Evolutionary conservation across 2,888 invertebrate genomes (phyloP), one percentile per base, ranked within the genome.

Genomic region (Tetragonula carbonaria): DNA sequence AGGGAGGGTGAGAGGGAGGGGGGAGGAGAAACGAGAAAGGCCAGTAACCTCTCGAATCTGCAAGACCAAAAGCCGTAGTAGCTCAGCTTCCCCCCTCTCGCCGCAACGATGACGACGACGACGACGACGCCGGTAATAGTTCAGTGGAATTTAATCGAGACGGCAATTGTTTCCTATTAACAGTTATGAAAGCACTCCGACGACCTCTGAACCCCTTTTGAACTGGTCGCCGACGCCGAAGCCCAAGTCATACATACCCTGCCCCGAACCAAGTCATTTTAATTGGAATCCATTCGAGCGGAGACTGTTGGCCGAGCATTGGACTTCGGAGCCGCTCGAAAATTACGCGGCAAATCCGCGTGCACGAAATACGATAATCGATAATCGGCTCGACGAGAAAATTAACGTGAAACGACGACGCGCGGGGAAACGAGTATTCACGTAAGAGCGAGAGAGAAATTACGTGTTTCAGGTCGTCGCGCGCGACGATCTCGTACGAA

Each of bases 131-230:
- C 75, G 71, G 62, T 78, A 84, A 88, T 82, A 86, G 84, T 85
- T 87, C 73, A 74, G 67, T 68, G 84, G 82, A 83, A 90, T 90
- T 88, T 90, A 87, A 90, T 88, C 90, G 83, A 86, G 73, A 83
- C 77, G 80, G 63, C 86, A 86, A 90, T 90, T 90, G 90, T 88
- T 88, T 80, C 82, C 76, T 80, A 86, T 85, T 88, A 88, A 87
- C 88, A 82, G 83, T 88, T 90, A 89, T 86, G 84, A 86, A 82
- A 87, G 84, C 71, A 51, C 65, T 73, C 82, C 71, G 67, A 62
- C 85, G 87, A 81, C 75, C 90, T 74, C 82, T 80, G 84, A 83
- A 70, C 74, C 62, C 18, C 57, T 70, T 82, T 68, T 77, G 81
- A 76, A 80, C 74, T 65, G 45, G 79, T 78, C 78, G 51, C 73